Conservation (phyloP, 2,888 invertebrate genomes). For the Shargacucullia verbasci region DNA sequence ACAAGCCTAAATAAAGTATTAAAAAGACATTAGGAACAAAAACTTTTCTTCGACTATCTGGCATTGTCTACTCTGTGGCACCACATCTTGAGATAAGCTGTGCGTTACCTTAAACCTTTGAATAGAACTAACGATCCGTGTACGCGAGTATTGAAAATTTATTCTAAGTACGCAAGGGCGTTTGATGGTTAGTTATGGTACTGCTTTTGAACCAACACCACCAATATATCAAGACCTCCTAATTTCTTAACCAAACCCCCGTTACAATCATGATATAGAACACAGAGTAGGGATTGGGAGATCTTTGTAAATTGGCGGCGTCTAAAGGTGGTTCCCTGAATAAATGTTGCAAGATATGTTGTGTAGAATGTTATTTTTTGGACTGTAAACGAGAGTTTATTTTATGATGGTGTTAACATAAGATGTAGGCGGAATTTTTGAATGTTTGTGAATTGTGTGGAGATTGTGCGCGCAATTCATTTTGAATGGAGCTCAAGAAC, state of each 20-base stretch:
- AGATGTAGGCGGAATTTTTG: conserved; percentile 72
- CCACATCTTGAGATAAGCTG: conserved; percentile 48
- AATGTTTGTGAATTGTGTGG: conserved; percentile 57
- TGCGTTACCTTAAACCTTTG: conserved; percentile 69
- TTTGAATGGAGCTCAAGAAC: conserved; percentile 35
- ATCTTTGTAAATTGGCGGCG: conserved; percentile 57
- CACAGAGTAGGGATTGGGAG: conserved; percentile 40
- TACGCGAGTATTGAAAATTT: conserved; percentile 85
- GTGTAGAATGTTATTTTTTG: conserved; percentile 77
- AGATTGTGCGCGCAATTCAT: conserved; percentile 54
- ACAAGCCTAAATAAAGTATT: conserved; percentile 76
- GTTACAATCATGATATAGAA: neutral
- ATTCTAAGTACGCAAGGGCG: conserved; percentile 83
- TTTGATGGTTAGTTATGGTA: conserved; percentile 84
- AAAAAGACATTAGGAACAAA: conserved; percentile 79
- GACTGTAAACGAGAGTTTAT: conserved; percentile 82
- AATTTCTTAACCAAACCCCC: conserved; percentile 20
- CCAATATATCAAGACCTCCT: conserved; percentile 65
- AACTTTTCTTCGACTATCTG: conserved; percentile 64
- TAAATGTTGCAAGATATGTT: conserved; percentile 77
- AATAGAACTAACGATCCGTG: conserved; percentile 83
- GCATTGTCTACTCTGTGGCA: conserved; percentile 41
- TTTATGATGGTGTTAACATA: conserved; percentile 78
- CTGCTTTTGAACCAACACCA: conserved; percentile 66
- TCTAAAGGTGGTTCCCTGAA: conserved; percentile 68